Base-by-base conservation (phyloP, 2,797 vertebrate species). In the Acestrorhynchus altus region DNA sequence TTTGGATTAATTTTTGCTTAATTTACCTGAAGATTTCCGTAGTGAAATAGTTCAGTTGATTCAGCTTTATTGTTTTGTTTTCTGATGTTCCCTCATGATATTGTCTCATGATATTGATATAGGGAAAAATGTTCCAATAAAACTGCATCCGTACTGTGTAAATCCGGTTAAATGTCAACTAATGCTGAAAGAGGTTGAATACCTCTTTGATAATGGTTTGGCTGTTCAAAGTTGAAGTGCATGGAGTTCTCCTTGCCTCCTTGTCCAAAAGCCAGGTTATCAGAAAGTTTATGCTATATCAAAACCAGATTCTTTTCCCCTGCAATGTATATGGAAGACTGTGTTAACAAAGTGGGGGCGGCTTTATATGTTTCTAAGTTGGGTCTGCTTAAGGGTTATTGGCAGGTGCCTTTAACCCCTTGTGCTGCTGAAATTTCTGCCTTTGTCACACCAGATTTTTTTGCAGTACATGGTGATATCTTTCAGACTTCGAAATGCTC, bases 71-170 rank as follows among this genome's bases (percentile, higher is more conserved):
- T 15, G 39, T 63, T 15, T 35, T 28, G 40, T 63, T 4, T 63
- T 35, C 60, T n/a, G 31, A 39, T 15, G 18, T 16, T 4, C 16
- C 39, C 60, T 63, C 60, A 35, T 63, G 60, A 39, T 39, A n/a
- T 63, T 40, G 60, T 39, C 60, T n/a, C 28, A 63, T 63, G 60
- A 63, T 18, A 57, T 18, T 16, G 12, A 44, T 42, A 35, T 42
- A 4, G 69, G 69, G 4, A 5, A 57, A 20, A 20, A 15, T 42
- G 12, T 15, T 24, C 52, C 31, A 0, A 71, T 71, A 15, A 57
- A 71, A 5, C 16, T 31, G 8, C 66, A 68, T 51, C 6, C 44
- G 13, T 67, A 26, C 28, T 1, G 35, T 0, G 22, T 47, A 15
- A 15, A 47, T 15, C 44, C n/a, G n/a, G n/a, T 0, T 40, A 54